phyloP scores from a whole-genome alignment of 2,888 invertebrate species.

The Malthinus flaveolus region DNA sequence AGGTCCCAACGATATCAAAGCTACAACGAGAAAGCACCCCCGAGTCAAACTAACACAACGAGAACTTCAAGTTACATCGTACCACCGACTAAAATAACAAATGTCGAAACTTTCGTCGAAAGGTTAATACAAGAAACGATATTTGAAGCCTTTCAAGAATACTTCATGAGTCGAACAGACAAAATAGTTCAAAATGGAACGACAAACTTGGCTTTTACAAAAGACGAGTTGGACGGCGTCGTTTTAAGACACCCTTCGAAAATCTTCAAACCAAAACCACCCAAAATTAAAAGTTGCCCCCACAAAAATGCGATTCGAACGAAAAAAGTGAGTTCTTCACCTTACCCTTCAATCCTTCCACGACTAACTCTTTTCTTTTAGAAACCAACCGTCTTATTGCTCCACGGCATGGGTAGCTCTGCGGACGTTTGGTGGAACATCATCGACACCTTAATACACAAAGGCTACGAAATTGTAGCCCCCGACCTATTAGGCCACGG shows the following conservation, averaged over 20 bases:
- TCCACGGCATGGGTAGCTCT: constrained; percentile 70
- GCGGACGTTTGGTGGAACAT: constrained; percentile 66
- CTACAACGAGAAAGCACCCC: constrained; percentile 22
- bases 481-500: constrained; percentile 72
- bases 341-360: too few relatives aligned
- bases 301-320: constrained; percentile 17
- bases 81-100: constrained; percentile 43
- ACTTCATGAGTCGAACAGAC: constrained; percentile 35
- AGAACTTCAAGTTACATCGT: constrained; percentile 35
- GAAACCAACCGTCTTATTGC: constrained; percentile 63
- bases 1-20: constrained; percentile 44
- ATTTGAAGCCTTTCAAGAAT: constrained; percentile 51
- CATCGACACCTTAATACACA: constrained; percentile 60
- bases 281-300: constrained; percentile 9
- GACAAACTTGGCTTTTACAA: constrained; percentile 45
- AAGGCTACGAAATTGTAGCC: constrained; percentile 66
- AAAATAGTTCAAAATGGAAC: constrained; percentile 30
- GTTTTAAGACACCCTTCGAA: constrained; percentile 31
- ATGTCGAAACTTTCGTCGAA: constrained; percentile 50
- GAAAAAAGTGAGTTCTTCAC: constrained; percentile 34
- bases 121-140: constrained; percentile 49
- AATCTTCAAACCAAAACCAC: constrained; percentile 3
- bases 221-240: constrained; percentile 39
- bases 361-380: too few relatives aligned
- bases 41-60: constrained; percentile 8